Evolutionary conservation across 2,113 vertebrate genomes (phyloP).

Genomic region (Sterna hirundo): DNA sequence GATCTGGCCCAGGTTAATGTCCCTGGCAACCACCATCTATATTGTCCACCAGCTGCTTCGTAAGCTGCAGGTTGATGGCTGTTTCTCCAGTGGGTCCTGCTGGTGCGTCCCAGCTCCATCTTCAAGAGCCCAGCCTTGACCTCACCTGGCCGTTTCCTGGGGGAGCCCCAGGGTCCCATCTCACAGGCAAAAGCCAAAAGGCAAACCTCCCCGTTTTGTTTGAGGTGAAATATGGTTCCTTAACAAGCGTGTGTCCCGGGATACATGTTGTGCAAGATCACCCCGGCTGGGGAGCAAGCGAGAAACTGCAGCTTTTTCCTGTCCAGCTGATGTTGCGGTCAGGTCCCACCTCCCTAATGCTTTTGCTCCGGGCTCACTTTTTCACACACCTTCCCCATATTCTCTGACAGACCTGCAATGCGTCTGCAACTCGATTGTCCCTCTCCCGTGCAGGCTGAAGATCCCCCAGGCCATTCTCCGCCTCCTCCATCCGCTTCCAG

Average conservation of each 20-base stretch:
- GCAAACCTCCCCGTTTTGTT: not conserved
- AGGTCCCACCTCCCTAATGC: not conserved
- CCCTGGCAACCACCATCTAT: not conserved
- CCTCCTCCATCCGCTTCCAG: not conserved
- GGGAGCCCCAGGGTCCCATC: not conserved
- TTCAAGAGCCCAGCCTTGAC: not conserved
- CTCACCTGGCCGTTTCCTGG: not conserved
- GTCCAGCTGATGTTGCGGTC: not conserved
- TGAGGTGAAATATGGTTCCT: not conserved
- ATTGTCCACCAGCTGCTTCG: not conserved
- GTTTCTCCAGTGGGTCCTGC: not conserved
- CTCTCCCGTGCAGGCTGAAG: not conserved
- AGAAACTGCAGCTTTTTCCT: not conserved
- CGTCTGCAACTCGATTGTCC: accelerated
- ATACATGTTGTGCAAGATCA: not conserved
- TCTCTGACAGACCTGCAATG: not conserved
- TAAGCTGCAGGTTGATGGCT: not conserved
- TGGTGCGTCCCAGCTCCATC: not conserved
- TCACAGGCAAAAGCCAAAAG: not conserved
- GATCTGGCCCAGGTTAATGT: not conserved
- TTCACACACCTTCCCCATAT: not conserved
- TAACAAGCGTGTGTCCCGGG: not conserved
- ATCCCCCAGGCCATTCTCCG: not conserved
- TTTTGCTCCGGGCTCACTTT: not conserved
- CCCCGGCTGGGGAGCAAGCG: not conserved